Conservation (phyloP, 2,888 invertebrate genomes). For the Acronicta alni region DNA sequence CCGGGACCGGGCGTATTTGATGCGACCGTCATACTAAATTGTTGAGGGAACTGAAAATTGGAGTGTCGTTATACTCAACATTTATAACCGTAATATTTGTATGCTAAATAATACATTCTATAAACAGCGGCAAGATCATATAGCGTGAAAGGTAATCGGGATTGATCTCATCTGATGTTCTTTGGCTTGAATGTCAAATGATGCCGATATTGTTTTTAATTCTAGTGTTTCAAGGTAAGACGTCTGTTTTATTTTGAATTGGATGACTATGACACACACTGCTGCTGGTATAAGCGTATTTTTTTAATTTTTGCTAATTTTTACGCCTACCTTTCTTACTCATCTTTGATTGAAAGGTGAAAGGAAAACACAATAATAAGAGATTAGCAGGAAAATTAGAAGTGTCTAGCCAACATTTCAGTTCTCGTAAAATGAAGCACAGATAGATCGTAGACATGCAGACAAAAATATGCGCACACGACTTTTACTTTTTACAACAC, state of each 20-base stretch:
- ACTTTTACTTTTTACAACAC: background rate
- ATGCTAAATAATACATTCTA: slow-evolving; percentile 22
- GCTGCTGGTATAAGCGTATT: too few species aligned
- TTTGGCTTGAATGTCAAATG: slow-evolving; percentile 10
- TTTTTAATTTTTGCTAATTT: too few species aligned
- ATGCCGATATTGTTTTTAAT: slow-evolving; percentile 4
- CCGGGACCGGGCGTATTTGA: slow-evolving; percentile 45
- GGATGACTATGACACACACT: too few species aligned
- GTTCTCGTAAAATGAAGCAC: slow-evolving; percentile 17
- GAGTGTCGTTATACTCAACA: slow-evolving; percentile 17
- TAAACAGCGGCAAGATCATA: slow-evolving; percentile 34
- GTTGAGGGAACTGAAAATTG: slow-evolving; percentile 40
- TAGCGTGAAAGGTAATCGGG: slow-evolving; percentile 27
- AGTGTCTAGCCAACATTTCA: slow-evolving; percentile 2
- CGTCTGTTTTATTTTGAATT: too few species aligned
- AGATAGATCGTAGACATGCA: slow-evolving; percentile 6
- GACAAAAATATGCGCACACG: slow-evolving; percentile 3
- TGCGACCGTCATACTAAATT: slow-evolving; percentile 50
- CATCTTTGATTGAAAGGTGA: too few species aligned
- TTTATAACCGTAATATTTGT: slow-evolving; percentile 32
- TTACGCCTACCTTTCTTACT: too few species aligned
- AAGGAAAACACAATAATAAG: too few species aligned
- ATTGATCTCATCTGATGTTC: slow-evolving; percentile 32
- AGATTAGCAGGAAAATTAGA: too few species aligned
- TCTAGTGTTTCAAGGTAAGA: slow-evolving; percentile 1